Evolutionary conservation across 2,797 vertebrate genomes (phyloP), one percentile per base, ranked within the genome.

Genomic region (Anableps anableps): DNA sequence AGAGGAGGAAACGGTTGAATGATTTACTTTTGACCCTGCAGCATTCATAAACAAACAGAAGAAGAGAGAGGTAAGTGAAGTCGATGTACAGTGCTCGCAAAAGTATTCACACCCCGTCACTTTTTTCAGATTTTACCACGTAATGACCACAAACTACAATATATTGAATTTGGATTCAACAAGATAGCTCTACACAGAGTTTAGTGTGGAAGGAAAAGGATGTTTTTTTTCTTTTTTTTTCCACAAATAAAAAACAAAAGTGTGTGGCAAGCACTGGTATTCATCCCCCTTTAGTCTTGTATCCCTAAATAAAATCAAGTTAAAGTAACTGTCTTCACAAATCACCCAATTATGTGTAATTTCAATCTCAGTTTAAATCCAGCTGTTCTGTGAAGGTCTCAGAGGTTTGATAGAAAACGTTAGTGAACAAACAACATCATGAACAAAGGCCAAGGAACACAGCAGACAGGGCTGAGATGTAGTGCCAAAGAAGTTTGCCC

Each of bases 1-100:
- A 91, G 75, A 97, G 97, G 90, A 95, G 96, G 72, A 97, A 97
- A 83, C 94, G 97, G n/a, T 97, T 99, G 80, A 98, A 98, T 91
- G 97, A 96, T 88, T 96, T 99, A 89, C 94, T 99, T 87, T 96
- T 98, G 85, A 95, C 90, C 86, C 97, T 99, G 83, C 95, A 97
- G 70, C 97, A 97, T 94, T 96, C 88, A 97, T 97, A 95, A 98
- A 97, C 9, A 96, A 96, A 31, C 26, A 17, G 29, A 72, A n/a
- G n/a, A 72, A 96, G 90, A 95, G 95, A 88, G 64, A 87, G 88
- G 92, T 91, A 76, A 87, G 90, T 45, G 34, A 45, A 83, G 36
- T 21, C 23, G 21, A 2, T 71, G 38, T 29, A 29, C 38, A 47
- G 43, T 29, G n/a, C 68, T 14, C n/a, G 68, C n/a, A 47, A 45